Percentiles rank a stretch among this genome's conserved stretches.
These are phyloP conservation scores for Venturia canescens DNA, from an alignment of 1,140 invertebrate genomes.

Conservation along the genomic window DNA sequence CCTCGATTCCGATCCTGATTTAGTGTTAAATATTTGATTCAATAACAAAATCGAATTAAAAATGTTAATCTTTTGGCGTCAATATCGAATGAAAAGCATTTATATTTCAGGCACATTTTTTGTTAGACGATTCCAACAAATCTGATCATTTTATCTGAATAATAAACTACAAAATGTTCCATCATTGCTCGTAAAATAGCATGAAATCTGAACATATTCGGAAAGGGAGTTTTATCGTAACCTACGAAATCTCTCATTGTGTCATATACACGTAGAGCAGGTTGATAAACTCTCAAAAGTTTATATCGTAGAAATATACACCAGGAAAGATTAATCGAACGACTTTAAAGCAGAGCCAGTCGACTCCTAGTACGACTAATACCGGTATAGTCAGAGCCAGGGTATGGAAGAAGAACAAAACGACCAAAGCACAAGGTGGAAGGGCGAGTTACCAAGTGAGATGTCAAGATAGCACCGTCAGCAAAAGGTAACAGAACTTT, in stretches of 20 bases:
- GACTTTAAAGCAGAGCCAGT: slow-evolving; percentile 17
- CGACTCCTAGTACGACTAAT: not conserved
- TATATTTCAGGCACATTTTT: no score
- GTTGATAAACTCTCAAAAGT: not conserved
- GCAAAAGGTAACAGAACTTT: slow-evolving; percentile 43
- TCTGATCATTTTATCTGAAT: not conserved
- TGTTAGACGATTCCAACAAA: no score
- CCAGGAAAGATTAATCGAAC: slow-evolving; percentile 38
- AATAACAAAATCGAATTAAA: no score
- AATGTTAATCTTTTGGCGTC: no score
- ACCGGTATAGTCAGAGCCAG: not conserved
- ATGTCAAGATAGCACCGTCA: slow-evolving; percentile 43
- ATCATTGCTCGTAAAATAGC: no score
- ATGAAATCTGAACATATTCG: no score
- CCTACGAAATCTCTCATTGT: not conserved
- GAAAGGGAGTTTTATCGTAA: no score
- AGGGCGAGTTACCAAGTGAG: slow-evolving; percentile 33
- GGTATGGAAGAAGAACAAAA: not conserved
- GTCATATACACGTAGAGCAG: not conserved
- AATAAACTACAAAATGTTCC: not conserved
- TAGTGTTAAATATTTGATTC: no score
- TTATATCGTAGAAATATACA: not conserved
- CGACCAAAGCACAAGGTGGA: not conserved
- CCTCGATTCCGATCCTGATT: no score
- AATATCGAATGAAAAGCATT: no score